phyloP scores from a whole-genome alignment of 1,140 invertebrate genomes.

The Drosophila murphyi region DNA sequence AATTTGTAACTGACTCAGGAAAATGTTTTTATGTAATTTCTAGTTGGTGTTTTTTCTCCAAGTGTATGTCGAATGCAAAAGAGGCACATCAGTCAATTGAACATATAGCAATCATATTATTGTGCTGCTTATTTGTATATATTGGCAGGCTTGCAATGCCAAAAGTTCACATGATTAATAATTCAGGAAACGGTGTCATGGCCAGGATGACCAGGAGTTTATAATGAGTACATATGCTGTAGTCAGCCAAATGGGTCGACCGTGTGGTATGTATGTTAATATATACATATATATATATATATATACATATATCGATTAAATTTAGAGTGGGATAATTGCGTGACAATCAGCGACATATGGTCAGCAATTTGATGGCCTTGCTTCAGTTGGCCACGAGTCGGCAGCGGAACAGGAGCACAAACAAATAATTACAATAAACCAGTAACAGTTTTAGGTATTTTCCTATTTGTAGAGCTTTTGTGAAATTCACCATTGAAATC shows the following conservation, averaged over 20 bases:
- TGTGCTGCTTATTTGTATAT: not conserved
- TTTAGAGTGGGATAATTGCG: slow-evolving; percentile 74
- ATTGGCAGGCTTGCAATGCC: slow-evolving; percentile 11
- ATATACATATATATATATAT: not conserved
- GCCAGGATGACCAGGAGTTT: slow-evolving; percentile 32
- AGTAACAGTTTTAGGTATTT: slow-evolving; percentile 9
- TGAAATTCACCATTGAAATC: not conserved
- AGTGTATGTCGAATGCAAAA: slow-evolving; percentile 3
- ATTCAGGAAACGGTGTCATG: slow-evolving; percentile 47
- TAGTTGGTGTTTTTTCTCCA: not conserved
- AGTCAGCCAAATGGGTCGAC: slow-evolving; percentile 23
- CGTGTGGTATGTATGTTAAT: not conserved
- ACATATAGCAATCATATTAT: not conserved
- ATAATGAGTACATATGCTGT: not conserved
- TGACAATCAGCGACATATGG: slow-evolving; percentile 72
- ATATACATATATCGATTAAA: slow-evolving; percentile 61
- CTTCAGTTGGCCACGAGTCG: slow-evolving; percentile 53
- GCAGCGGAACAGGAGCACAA: slow-evolving; percentile 32
- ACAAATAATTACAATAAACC: slow-evolving; percentile 3
- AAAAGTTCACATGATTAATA: slow-evolving; percentile 70
- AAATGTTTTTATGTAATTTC: no score
- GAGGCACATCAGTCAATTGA: slow-evolving; percentile 2
- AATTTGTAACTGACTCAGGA: no score
- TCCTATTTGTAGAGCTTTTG: slow-evolving; percentile 54
- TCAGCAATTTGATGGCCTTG: slow-evolving; percentile 45